phyloP scores from a whole-genome alignment of 2,113 vertebrate species.

The Puma concolor region DNA sequence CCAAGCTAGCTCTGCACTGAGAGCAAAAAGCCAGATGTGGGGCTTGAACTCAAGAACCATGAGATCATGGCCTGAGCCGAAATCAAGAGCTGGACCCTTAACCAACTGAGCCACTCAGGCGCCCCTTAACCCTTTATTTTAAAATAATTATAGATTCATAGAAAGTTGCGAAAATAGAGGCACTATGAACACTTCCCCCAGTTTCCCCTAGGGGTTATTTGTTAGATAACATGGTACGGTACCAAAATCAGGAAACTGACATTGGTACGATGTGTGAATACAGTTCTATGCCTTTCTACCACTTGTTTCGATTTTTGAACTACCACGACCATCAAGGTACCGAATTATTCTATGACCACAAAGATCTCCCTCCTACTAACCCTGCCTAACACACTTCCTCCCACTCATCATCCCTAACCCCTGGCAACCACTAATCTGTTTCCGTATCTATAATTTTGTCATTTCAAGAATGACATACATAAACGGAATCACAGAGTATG shows the following conservation, averaged over 20 bases:
- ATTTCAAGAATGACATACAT: neutral
- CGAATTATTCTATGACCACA: neutral
- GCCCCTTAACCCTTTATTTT: neutral
- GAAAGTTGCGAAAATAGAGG: neutral
- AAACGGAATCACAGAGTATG: slow-evolving; percentile 15
- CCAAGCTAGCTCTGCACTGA: neutral
- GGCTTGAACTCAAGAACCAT: neutral
- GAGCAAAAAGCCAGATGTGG: neutral
- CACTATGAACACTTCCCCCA: neutral
- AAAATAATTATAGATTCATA: neutral
- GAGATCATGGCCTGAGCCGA: neutral
- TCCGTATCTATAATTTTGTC: slow-evolving; percentile 25
- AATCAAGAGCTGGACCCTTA: neutral
- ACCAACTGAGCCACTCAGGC: neutral
- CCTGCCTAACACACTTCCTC: neutral
- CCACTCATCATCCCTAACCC: neutral
- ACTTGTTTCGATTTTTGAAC: neutral
- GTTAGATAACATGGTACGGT: neutral
- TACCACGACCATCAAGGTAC: neutral
- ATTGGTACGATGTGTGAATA: neutral
- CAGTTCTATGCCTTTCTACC: slow-evolving; percentile 1
- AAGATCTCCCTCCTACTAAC: neutral
- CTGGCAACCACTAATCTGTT: slow-evolving; percentile 3
- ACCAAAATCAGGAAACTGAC: neutral
- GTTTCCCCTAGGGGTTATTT: neutral